Base-by-base conservation (phyloP, 2,888 invertebrate genomes). In the Dasypogon diadema region DNA sequence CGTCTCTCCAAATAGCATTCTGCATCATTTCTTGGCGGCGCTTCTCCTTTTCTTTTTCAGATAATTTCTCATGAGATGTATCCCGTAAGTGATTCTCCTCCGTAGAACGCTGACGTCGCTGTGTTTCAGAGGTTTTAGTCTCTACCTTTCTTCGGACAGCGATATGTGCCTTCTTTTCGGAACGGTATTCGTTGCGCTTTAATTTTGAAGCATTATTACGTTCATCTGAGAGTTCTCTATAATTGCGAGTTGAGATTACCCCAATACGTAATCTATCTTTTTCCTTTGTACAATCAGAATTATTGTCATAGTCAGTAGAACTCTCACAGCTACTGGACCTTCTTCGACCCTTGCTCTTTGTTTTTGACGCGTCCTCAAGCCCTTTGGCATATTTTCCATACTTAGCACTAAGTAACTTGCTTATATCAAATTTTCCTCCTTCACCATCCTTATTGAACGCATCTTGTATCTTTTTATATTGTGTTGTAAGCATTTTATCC, bases 11-110 rank as follows among this genome's bases (percentile, higher is more conserved):
- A 0, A 86, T 85, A 0, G 96, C 97, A 83, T 96, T 94, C 8
- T 90, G 88, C 89, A 92, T 91, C 97, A 97, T 97, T 85, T 93
- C 95, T 63, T 87, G 88, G 55, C 93, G 88, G 51, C 90, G 89
- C 76, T 87, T 88, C 82, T 95, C 92, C 80, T 90, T 91, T 81
- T 94, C 93, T 77, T 88, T 88, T 74, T 90, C 90, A 12, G 88
- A 88, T 3, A 91, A 83, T 24, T 42, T 24, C 16, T 24, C 14
- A 42, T 42, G 24, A 18, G 26, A 16, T 16, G 12, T 5, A n/a
- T 30, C 22, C 3, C 48, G 72, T 54, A 30, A 21, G 10, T 3
- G 6, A 2, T 10, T 55, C 4, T n/a, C 24, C 10, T 46, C 8
- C 46, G n/a, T 14, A 16, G 26, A 10, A 24, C 26, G 8, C 1